Base-by-base conservation (phyloP, 2,797 vertebrate species). In the Austrolebias charrua region DNA sequence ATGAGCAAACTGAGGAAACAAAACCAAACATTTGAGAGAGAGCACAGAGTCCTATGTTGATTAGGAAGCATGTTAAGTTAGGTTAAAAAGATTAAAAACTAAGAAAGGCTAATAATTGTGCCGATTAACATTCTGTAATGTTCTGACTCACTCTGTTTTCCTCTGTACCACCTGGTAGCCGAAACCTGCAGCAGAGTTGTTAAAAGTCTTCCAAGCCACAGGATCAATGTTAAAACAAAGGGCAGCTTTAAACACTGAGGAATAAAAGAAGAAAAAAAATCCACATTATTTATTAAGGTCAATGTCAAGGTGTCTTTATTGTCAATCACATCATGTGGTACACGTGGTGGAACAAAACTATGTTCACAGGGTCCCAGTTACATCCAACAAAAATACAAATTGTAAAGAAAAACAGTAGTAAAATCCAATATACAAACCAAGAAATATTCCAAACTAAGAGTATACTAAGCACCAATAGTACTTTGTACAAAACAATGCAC, bases 151-250 rank as follows among this genome's bases (percentile, higher is more conserved):
- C 90, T 76, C 75, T 5, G 24, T 14, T 16, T 0, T 5, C 69
- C 66, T 75, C 66, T 92, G 90, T 67, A 92, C 86, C 63, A 92
- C 88, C 71, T 89, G 83, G 80, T 92, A 89, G 40, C 92, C 92
- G 66, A 93, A 93, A 31, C 85, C 80, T 55, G 44, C 66, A 35
- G 71, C 74, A 16, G 6, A 0, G 1, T 50, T 6, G 0, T 0
- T 69, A 19, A 90, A 60, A n/a, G 44, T 10, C 54, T 49, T 87
- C 91, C 92, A 93, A 31, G 86, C 61, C 9, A 13, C 56, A 19
- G 89, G 79, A 4, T 93, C 89, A 2, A 93, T 71, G 50, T 91
- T 92, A 44, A 89, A 92, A 42, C 78, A 61, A 31, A 77, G 8
- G 33, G 60, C 65, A 57, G 50, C 55, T 40, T 75, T 77, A 13